Base-by-base conservation (phyloP, 2,113 vertebrate species). In the Labeo catla region DNA sequence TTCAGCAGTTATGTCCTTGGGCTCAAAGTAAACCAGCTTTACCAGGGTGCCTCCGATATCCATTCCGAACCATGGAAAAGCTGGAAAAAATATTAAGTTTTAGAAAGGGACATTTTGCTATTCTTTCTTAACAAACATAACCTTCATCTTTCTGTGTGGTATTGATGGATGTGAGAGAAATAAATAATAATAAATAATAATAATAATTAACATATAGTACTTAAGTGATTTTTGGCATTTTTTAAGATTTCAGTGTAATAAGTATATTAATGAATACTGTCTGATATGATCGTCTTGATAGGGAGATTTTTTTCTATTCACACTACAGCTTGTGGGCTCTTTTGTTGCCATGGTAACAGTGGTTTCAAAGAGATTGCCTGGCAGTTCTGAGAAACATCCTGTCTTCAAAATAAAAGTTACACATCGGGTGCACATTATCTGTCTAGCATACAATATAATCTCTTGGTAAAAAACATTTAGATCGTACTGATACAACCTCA, bases 31-130 rank as follows among this genome's bases (percentile, higher is more conserved):
- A 85, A 97, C 97, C 90, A 97, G 87, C 90, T 97, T 97, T 90
- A 97, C 97, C 93, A 97, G 85, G 0, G 96, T 97, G 83, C 97
- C 97, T 80, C 97, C 96, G 0, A 97, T 97, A 90, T 97, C 97
- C 97, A 97, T 97, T 63, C 97, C 97, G 79, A 97, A 97, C 97
- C 97, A 97, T 0, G 97, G 96, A 92, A 97, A 97, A 0, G 97
- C 97, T 97, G 90, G 61, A 77, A 76, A 83, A 16, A 61, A 16
- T 59, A 0, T 15, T 4, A 76, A 8, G 19, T 4, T 43, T 77
- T 78, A 81, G 49, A 76, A 57, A 76, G 8, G 28, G 12, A 3
- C 4, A 81, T 8, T 10, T 83, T 9, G 2, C 10, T 23, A 21
- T 21, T 39, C 7, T 43, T 65, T 61, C 16, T 9, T 21, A 16